phyloP scores from a whole-genome alignment of 2,888 invertebrate species.

The Leptinotarsa tumamoca region DNA sequence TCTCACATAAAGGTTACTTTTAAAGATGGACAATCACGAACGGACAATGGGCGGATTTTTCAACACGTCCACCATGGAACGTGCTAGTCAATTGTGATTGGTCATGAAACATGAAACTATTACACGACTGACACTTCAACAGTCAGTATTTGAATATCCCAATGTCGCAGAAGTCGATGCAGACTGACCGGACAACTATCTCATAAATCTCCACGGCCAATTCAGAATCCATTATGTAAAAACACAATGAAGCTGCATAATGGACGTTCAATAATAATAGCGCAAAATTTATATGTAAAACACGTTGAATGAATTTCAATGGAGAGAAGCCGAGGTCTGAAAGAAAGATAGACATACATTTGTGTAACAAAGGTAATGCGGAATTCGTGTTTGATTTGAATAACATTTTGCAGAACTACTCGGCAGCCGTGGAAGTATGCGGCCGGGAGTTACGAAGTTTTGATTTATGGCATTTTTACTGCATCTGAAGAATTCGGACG shows the following conservation, averaged over 20 bases:
- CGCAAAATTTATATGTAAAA: conserved; percentile 3
- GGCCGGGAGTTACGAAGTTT: conserved; percentile 12
- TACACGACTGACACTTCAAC: no score
- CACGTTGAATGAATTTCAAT: conserved; percentile 3
- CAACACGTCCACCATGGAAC: no score
- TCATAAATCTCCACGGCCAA: neutral
- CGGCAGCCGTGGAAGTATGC: conserved; percentile 20
- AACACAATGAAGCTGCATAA: conserved; percentile 6
- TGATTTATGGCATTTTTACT: conserved; percentile 21
- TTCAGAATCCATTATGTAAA: neutral
- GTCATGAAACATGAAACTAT: no score
- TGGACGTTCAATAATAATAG: neutral
- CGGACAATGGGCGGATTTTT: no score
- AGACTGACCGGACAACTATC: neutral
- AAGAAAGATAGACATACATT: conserved; percentile 11
- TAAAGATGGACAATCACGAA: no score
- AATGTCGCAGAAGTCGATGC: neutral
- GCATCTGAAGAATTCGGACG: neutral
- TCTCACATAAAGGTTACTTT: no score
- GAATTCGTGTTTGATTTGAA: conserved; percentile 21
- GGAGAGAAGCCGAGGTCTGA: neutral
- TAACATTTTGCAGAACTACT: conserved; percentile 20
- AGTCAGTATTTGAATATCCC: no score
- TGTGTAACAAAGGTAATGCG: conserved; percentile 20
- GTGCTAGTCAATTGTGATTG: no score